Percentiles rank a stretch among this genome's conserved stretches.
phyloP scores from a whole-genome alignment of 2,888 invertebrate species.

The Agrochola litura region DNA sequence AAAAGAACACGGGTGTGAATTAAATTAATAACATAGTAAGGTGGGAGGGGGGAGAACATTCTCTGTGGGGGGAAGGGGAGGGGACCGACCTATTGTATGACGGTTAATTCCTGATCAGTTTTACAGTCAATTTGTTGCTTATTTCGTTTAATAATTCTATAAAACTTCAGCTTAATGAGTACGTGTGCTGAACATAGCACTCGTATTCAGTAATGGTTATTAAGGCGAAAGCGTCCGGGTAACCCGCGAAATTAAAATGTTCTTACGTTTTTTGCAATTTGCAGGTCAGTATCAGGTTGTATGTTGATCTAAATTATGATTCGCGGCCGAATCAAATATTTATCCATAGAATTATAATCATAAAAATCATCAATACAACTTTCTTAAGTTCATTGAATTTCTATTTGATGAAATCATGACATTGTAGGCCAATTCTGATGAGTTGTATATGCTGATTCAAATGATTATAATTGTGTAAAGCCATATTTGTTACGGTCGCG shows the following conservation, averaged over 20 bases:
- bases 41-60: constrained; percentile 26
- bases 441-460: no score
- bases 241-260: background rate
- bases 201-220: background rate
- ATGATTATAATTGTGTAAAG: no score
- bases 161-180: background rate
- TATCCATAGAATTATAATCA: no score
- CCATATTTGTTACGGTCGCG: no score
- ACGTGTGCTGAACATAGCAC: background rate
- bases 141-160: constrained; percentile 14
- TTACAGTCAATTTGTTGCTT: constrained; percentile 27
- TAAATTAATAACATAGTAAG: constrained; percentile 71
- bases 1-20: constrained; percentile 70
- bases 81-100: background rate
- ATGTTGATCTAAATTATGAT: no score
- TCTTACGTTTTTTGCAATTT: no score
- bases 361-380: no score
- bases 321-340: no score
- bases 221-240: background rate
- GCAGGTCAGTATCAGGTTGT: no score
- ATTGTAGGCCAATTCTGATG: no score
- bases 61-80: background rate
- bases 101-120: constrained; percentile 24
- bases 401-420: no score
- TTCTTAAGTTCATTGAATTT: no score